Evolutionary conservation across 2,797 vertebrate species (phyloP).

Genomic region (Phataginus tetradactyla): DNA sequence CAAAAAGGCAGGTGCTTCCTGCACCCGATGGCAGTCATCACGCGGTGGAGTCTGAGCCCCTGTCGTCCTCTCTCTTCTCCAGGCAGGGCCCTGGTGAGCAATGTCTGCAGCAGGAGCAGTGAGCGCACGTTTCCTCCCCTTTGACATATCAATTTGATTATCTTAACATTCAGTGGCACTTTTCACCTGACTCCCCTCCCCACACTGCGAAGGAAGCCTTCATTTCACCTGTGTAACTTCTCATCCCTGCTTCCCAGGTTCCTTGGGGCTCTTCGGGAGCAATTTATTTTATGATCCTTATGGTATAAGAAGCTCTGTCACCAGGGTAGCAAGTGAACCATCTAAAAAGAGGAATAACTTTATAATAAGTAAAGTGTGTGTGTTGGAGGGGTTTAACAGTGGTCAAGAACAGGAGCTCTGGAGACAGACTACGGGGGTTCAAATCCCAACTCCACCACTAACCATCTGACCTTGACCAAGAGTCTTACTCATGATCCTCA

Average conservation of each 20-base stretch:
- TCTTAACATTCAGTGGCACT: background rate
- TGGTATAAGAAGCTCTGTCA: background rate
- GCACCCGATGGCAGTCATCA: no score
- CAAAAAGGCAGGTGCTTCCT: background rate
- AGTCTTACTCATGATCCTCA: background rate
- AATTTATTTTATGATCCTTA: background rate
- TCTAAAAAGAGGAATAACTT: background rate
- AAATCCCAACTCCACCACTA: background rate
- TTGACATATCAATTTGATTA: background rate
- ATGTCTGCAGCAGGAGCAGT: no score
- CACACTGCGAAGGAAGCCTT: background rate
- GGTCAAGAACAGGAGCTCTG: background rate
- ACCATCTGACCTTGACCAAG: background rate
- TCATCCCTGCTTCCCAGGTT: background rate
- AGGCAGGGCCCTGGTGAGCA: background rate
- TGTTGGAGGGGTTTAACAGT: background rate
- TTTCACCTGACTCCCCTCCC: background rate
- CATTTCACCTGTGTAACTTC: background rate
- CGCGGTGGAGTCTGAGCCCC: rapidly evolving
- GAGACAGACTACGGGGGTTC: background rate
- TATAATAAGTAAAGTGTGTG: background rate
- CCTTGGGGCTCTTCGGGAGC: background rate
- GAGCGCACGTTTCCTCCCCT: background rate
- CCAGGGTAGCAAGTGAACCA: background rate
- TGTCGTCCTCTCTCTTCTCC: background rate